phyloP scores from a whole-genome alignment of 2,113 vertebrate species.

The Carassius carassius region DNA sequence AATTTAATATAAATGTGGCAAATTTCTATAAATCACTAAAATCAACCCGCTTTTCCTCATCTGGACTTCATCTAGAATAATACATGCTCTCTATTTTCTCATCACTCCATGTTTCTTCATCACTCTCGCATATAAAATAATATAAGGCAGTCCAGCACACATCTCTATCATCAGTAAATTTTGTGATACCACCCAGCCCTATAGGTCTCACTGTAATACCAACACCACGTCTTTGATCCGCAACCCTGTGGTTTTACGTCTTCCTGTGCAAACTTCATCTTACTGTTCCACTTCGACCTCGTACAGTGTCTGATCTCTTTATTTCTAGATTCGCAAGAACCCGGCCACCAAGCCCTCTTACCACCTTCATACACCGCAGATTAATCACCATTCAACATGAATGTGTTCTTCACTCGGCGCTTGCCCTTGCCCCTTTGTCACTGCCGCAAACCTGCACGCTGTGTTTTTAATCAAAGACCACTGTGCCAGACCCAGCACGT shows the following conservation, averaged over 20 bases:
- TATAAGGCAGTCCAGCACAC: not conserved
- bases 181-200: not conserved
- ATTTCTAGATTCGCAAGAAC: slow-evolving; percentile 14
- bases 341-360: slow-evolving; percentile 17
- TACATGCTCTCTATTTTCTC: not conserved
- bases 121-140: not conserved
- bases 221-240: not conserved
- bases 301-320: slow-evolving; percentile 40
- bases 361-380: slow-evolving; percentile 23
- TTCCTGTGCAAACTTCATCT: not conserved
- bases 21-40: not conserved
- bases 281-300: not conserved
- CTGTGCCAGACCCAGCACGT: slow-evolving; percentile 51
- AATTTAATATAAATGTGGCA: not conserved
- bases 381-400: slow-evolving; percentile 35
- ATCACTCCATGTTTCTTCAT: not conserved
- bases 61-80: not conserved
- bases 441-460: slow-evolving; percentile 47
- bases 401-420: slow-evolving; percentile 24
- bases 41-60: not conserved
- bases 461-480: slow-evolving; percentile 63
- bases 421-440: slow-evolving; percentile 54
- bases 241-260: not conserved
- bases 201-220: not conserved
- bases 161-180: not conserved